These are phyloP conservation scores for Chloroclystis v-ata DNA, from an alignment of 2,888 invertebrate genomes.

Conservation along the genomic window DNA sequence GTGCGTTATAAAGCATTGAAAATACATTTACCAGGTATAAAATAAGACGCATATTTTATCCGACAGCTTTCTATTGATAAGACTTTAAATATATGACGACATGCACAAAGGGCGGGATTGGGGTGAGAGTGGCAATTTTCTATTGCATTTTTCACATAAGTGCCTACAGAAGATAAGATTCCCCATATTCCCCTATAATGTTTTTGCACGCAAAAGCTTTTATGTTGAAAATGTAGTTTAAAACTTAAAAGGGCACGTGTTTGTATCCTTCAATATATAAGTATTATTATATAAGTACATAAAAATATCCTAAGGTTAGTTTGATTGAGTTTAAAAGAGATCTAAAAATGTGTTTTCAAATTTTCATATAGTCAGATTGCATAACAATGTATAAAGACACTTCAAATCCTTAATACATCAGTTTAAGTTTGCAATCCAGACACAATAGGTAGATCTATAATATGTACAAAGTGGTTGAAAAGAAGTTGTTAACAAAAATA, in stretches of 20 bases:
- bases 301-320: too few relatives aligned
- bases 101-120: constrained; percentile 52
- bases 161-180: constrained; percentile 13
- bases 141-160: constrained; percentile 47
- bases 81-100: constrained; percentile 53
- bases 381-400: too few relatives aligned
- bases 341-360: too few relatives aligned
- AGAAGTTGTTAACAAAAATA: constrained; percentile 77
- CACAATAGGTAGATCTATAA: constrained; percentile 52
- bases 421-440: too few relatives aligned
- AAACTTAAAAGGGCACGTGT: not conserved
- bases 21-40: constrained; percentile 9
- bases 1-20: not conserved
- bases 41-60: constrained; percentile 25
- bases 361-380: too few relatives aligned
- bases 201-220: not conserved
- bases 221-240: not conserved
- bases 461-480: too few relatives aligned
- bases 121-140: constrained; percentile 67
- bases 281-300: too few relatives aligned
- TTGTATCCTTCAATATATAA: too few relatives aligned
- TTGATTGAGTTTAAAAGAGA: too few relatives aligned
- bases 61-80: constrained; percentile 28
- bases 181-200: constrained; percentile 28
- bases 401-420: too few relatives aligned